A percentile compares a stretch with the other conserved stretches of the same genome.
Conservation (phyloP, 2,797 vertebrate genomes). For the Dromococcyx pavoninus region DNA sequence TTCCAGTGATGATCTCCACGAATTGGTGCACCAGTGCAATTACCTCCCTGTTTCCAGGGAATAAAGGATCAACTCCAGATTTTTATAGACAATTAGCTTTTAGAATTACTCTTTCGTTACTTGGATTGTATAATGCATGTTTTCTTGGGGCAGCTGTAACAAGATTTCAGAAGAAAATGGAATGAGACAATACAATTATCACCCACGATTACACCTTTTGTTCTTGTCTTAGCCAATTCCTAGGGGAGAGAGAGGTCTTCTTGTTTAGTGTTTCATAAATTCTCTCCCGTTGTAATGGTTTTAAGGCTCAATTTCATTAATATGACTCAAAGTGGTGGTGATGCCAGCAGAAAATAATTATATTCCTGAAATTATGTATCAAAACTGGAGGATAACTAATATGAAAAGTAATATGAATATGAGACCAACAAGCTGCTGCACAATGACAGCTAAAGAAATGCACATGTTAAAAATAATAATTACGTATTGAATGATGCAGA, state of each 20-base stretch:
- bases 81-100: constrained; percentile 35
- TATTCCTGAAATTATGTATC: background rate
- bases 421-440: background rate
- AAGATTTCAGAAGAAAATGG: constrained; percentile 33
- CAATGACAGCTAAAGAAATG: background rate
- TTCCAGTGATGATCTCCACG: background rate
- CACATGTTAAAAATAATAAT: background rate
- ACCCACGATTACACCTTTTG: constrained; percentile 7
- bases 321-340: background rate
- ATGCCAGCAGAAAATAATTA: background rate
- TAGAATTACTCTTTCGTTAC: constrained; percentile 25
- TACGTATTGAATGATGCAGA: background rate
- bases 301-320: constrained; percentile 2
- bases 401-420: background rate
- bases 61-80: background rate
- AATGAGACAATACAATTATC: constrained; percentile 42
- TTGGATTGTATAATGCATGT: background rate
- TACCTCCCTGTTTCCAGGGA: background rate
- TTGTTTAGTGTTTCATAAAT: constrained; percentile 40
- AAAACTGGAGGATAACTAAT: background rate
- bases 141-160: constrained; percentile 41
- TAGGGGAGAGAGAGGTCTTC: background rate
- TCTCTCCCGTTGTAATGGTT: background rate
- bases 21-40: background rate
- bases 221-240: background rate